Evolutionary conservation across 2,888 invertebrate genomes (phyloP), one percentile per base, ranked within the genome.

Genomic region (Philereme transversata): DNA sequence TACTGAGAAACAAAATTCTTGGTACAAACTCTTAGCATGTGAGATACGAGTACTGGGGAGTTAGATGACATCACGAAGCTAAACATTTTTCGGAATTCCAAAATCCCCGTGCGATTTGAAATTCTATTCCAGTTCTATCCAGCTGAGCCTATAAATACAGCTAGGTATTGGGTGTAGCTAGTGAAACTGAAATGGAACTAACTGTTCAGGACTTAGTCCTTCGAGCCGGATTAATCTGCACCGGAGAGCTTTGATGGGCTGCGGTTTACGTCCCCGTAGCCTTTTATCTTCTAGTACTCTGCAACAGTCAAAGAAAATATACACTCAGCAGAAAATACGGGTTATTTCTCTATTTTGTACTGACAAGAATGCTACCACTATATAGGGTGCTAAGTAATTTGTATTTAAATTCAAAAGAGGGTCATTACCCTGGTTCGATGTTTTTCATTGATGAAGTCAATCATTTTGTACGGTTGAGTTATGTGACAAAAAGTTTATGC

Each of bases 191-290:
- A 69, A 65, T 66, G 62, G 64, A 71, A 72, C 60, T 57, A 61
- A 64, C 72, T 68, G 73, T 73, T 71, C 65, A 62, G 70, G 61
- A 65, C 67, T 63, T 56, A 61, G 71, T 69, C 71, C 73, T 74
- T 70, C 64, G 62, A 69, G 64, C 67, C 68, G 77, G 73, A 75
- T 74, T 74, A 74, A 73, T 64, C 61, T 53, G 59, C 65, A 55
- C 59, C 64, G 61, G 60, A 56, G 68, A 66, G 65, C 68, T 68
- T 66, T 71, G 69, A 72, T 67, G 66, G 69, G 62, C 51, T 49
- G 65, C 53, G 63, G 62, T 66, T 58, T 48, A 49, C 51, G 47
- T 59, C 45, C 47, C 47, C 51, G 40, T 46, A 50, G 50, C 33
- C 46, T 51, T 58, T 48, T 58, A 62, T 45, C 55, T 44, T 52